A percentile compares a stretch with the other conserved stretches of the same genome.
phyloP scores from a whole-genome alignment of 2,888 invertebrate genomes.

The Scaptomyza tumidula region DNA sequence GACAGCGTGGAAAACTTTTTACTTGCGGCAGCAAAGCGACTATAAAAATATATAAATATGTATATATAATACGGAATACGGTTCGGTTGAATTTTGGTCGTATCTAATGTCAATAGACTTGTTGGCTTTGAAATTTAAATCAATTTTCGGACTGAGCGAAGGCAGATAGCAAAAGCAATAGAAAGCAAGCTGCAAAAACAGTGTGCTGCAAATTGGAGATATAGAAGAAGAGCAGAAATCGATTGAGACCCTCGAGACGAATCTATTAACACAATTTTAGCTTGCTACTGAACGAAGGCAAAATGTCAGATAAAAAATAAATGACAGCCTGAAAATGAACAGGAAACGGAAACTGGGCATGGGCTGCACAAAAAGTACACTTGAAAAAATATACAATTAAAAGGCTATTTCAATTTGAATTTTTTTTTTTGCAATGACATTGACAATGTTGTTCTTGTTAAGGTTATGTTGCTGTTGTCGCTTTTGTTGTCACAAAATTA shows the following conservation, averaged over 20 bases:
- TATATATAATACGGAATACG: slow-evolving; percentile 6
- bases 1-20: slow-evolving; percentile 52
- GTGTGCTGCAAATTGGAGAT: neutral
- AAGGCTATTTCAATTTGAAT: slow-evolving; percentile 71
- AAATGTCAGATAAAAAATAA: slow-evolving; percentile 54
- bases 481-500: slow-evolving; percentile 77
- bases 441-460: slow-evolving; percentile 37
- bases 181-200: slow-evolving; percentile 8
- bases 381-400: slow-evolving; percentile 44
- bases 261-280: slow-evolving; percentile 63
- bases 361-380: neutral
- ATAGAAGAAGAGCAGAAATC: slow-evolving; percentile 37
- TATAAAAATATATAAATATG: slow-evolving; percentile 10
- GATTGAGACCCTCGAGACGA: slow-evolving; percentile 61
- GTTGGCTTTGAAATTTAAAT: slow-evolving; percentile 68
- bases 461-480: slow-evolving; percentile 25
- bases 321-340: slow-evolving; percentile 45
- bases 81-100: slow-evolving; percentile 3
- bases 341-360: slow-evolving; percentile 59
- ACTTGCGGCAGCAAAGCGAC: neutral
- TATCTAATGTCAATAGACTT: slow-evolving; percentile 77
- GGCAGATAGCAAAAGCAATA: slow-evolving; percentile 17
- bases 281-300: slow-evolving; percentile 12
- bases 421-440: slow-evolving; percentile 63
- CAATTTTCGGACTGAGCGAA: slow-evolving; percentile 50